Evolutionary conservation across 2,113 vertebrate genomes (phyloP), one percentile per base, ranked within the genome.

Genomic region (Protobothrops mucrosquamatus): DNA sequence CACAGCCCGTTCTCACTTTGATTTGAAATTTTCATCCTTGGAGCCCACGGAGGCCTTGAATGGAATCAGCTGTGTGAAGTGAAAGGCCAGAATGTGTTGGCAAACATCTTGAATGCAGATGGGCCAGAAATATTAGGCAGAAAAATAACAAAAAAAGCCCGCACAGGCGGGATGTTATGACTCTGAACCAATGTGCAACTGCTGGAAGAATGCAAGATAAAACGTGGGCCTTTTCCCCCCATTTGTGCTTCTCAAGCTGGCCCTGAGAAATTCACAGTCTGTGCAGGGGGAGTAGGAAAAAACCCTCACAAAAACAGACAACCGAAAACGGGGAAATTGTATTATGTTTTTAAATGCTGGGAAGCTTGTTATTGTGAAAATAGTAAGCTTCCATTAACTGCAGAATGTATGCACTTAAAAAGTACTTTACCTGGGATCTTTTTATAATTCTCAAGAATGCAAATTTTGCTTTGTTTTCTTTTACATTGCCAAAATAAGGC

Each of bases 171-270:
- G 26, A 39, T 94, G 69, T 93, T 95, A 92, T 93, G 56, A n/a
- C 7, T 89, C 90, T 94, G 57, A 59, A 94, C 93, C 88, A 93
- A 92, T 29, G 90, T 52, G 4, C 93, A 85, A 92, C 86, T 87
- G 26, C 91, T 89, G 51, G 89, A 95, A 89, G 87, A 95, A 95
- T 59, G 81, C 85, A 95, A 94, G 90, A 93, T 94, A 91, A 0
- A 18, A 61, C 29, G 85, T 89, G 0, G 89, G 91, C 43, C 95
- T 95, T 96, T 96, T 8, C 9, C 93, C 96, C 43, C 43, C 59
- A 94, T 89, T 2, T 85, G 8, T 55, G 11, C 85, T 93, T 95
- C 92, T 57, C 90, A 94, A 87, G 3, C 10, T n/a, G 43, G 81
- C 92, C 55, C 46, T 90, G 22, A 12, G 1, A 69, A 81, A 94